A percentile compares a stretch with the other conserved stretches of the same genome.
Conservation (phyloP, 2,888 invertebrate genomes). For the Thecophora atra region DNA sequence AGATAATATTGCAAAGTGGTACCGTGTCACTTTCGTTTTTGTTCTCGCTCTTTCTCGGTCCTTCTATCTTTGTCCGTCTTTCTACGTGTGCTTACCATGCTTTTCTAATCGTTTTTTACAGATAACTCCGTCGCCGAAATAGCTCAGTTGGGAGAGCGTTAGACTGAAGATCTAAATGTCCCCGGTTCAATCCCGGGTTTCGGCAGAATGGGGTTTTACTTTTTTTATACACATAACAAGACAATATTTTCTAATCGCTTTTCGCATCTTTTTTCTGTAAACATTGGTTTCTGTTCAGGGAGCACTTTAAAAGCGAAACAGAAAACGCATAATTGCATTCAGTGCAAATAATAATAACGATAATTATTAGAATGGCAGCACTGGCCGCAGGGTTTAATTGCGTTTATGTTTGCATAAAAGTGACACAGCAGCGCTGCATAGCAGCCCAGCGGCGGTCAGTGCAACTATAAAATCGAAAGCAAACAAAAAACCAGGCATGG, state of each 20-base stretch:
- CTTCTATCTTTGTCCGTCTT: not conserved
- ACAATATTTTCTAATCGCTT: not conserved
- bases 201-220: slow-evolving; percentile 43
- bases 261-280: not conserved
- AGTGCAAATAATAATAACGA: slow-evolving; percentile 28
- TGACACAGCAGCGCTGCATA: not conserved
- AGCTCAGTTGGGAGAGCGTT: slow-evolving; percentile 65
- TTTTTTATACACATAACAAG: too few relatives aligned
- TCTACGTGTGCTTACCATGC: not conserved
- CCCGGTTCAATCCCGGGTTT: slow-evolving; percentile 62
- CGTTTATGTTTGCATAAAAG: slow-evolving; percentile 34
- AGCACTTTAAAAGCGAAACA: slow-evolving; percentile 13
- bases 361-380: slow-evolving; percentile 33
- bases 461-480: slow-evolving; percentile 7
- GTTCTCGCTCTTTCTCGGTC: too few relatives aligned
- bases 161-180: slow-evolving; percentile 63
- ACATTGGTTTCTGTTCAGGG: not conserved
- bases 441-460: not conserved
- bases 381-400: slow-evolving; percentile 34
- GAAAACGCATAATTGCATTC: slow-evolving; percentile 8
- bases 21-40: too few relatives aligned
- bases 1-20: too few relatives aligned
- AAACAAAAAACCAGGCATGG: not conserved
- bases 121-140: slow-evolving; percentile 54
- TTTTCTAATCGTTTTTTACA: not conserved